phyloP scores from a whole-genome alignment of 1,140 invertebrate species.

The Cydia fagiglandana region DNA sequence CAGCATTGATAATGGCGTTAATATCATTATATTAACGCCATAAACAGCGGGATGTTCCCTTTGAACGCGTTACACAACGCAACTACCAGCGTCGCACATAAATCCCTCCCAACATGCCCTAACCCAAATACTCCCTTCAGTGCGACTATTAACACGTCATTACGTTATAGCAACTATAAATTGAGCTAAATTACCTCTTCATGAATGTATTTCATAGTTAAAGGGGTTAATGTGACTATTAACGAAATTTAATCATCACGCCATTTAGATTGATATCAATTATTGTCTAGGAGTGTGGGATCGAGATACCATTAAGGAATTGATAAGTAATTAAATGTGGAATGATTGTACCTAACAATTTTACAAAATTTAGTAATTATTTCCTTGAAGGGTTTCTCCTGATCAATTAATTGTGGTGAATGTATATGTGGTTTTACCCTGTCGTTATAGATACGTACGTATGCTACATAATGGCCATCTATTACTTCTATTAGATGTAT shows the following conservation, averaged over 20 bases:
- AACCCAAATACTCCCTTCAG: slow-evolving; percentile 26
- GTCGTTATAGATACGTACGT: too few species aligned
- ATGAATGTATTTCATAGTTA: slow-evolving; percentile 10
- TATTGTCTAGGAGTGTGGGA: not conserved
- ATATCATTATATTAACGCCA: slow-evolving; percentile 14
- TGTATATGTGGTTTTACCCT: too few species aligned
- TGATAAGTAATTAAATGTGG: too few species aligned
- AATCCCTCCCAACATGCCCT: slow-evolving; percentile 19
- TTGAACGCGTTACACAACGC: slow-evolving; percentile 18
- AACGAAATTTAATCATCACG: slow-evolving; percentile 13
- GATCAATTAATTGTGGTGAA: too few species aligned
- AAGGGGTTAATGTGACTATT: slow-evolving; percentile 15
- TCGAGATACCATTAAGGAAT: not conserved
- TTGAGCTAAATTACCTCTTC: slow-evolving; percentile 16
- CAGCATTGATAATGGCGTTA: slow-evolving; percentile 15
- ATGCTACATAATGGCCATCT: too few species aligned
- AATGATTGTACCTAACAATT: too few species aligned
- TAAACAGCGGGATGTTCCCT: slow-evolving; percentile 13
- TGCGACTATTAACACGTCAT: slow-evolving; percentile 14
- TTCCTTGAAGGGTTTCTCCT: too few species aligned
- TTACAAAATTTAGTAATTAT: too few species aligned
- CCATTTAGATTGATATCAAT: not conserved
- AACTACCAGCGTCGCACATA: not conserved
- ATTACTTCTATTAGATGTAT: too few species aligned
- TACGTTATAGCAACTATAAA: slow-evolving; percentile 15